Evolutionary conservation across 2,113 vertebrate genomes (phyloP), one percentile per base, ranked within the genome.

Genomic region (Labeo rohita): DNA sequence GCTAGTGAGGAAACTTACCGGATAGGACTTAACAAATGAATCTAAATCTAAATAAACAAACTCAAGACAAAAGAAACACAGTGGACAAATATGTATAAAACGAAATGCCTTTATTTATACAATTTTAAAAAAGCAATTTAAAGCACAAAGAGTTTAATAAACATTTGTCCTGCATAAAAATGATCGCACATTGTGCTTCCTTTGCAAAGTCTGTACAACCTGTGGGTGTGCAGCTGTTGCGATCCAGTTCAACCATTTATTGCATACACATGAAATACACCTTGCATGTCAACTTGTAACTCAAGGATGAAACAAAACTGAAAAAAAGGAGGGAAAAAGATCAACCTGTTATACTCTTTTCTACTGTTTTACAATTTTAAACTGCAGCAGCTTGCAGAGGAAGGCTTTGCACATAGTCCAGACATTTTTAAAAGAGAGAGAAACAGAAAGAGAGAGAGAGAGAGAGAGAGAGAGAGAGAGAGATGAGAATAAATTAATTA

Each of bases 161-260:
- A 98, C 97, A 99, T 88, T 91, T 92, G 79, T 88, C 90, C 93
- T 84, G 93, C 92, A 93, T 97, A 97, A 90, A 98, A 97, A 95
- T 95, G 92, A 92, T 95, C 96, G 95, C 95, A 99, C 97, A 95
- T 97, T 99, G 97, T 99, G 98, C 98, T 99, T 98, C 68, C 90
- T 95, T 95, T 95, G 96, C 95, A 93, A 95, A 95, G 95, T 97
- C 95, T 96, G 93, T 95, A 96, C 96, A 97, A 96, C 96, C 94
- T 92, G 93, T 94, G 93, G 92, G 91, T 96, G 95, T 95, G 94
- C 92, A 91, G 93, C 80, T 89, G 90, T 91, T 93, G 91, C 90
- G 94, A 93, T 94, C 96, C 95, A 93, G 97, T 96, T 87, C 96
- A 98, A 97, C 96, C 96, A 94, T 91, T 97, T 98, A 99, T 99